Conservation (phyloP, 2,797 vertebrate species). For the Arrhamphus sclerolepis region DNA sequence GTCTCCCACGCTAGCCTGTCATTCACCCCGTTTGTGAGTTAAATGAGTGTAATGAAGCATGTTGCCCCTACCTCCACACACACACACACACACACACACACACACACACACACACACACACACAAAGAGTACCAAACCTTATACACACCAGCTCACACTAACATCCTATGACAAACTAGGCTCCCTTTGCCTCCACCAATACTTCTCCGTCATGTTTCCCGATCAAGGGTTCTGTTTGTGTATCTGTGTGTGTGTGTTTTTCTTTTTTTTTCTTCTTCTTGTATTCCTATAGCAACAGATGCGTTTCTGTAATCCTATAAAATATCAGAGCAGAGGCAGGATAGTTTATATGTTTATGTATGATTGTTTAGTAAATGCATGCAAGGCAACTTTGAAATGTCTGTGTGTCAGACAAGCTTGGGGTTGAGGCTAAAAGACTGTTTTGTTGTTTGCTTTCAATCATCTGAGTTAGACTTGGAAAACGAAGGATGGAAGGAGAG, state of each 20-base stretch:
- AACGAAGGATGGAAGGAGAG: constrained; percentile 52
- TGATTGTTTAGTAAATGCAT: constrained; percentile 61
- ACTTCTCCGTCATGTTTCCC: constrained; percentile 78
- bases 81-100: constrained; percentile 36
- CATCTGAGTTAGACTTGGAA: constrained; percentile 39
- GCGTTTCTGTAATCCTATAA: constrained; percentile 64
- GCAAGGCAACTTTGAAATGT: constrained; percentile 38
- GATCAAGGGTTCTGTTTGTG: constrained; percentile 68
- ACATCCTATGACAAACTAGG: constrained; percentile 74
- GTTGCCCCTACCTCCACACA: constrained; percentile 49
- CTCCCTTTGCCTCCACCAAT: constrained; percentile 65
- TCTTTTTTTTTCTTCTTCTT: constrained; percentile 46
- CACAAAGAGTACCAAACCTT: constrained; percentile 28
- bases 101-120: constrained; percentile 34
- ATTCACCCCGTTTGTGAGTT: constrained; percentile 80
- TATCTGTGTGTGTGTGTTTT: constrained; percentile 43
- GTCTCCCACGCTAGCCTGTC: constrained; percentile 77
- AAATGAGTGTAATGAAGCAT: constrained; percentile 82
- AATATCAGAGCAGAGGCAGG: constrained; percentile 53
- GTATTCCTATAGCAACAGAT: constrained; percentile 58
- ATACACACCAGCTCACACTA: constrained; percentile 62
- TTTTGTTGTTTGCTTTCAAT: constrained; percentile 65
- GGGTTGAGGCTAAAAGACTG: constrained; percentile 60
- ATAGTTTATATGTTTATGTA: constrained; percentile 55
- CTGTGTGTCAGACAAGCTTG: constrained; percentile 35